Conservation (phyloP, 2,888 invertebrate species). For the Aplocera efformata region DNA sequence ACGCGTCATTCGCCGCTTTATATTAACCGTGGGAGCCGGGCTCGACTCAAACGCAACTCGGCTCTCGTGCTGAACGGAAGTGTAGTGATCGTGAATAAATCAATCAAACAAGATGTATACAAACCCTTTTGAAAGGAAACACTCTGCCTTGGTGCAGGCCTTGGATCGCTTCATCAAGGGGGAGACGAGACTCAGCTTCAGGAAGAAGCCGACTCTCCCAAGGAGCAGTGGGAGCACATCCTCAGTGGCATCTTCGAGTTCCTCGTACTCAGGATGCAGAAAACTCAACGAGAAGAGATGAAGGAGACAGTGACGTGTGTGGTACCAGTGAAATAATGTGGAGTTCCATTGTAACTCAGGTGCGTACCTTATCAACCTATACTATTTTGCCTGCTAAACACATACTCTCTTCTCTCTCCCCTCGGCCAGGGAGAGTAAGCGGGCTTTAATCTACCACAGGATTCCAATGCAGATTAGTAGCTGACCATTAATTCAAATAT, state of each 20-base stretch:
- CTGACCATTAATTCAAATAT: too few relatives aligned
- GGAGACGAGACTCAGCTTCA: constrained; percentile 64
- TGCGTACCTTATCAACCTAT: constrained; percentile 40
- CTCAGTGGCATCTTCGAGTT: constrained; percentile 47
- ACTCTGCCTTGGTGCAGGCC: constrained; percentile 83
- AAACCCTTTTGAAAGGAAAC: constrained; percentile 85
- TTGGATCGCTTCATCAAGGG: constrained; percentile 81
- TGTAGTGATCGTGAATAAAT: constrained; percentile 27
- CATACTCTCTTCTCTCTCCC: too few relatives aligned
- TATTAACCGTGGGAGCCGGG: constrained; percentile 46
- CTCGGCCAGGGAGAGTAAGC: too few relatives aligned
- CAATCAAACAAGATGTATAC: constrained; percentile 78
- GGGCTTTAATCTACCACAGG: too few relatives aligned
- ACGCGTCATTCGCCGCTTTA: constrained; percentile 35
- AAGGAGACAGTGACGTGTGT: constrained; percentile 42
- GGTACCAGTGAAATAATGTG: constrained; percentile 55
- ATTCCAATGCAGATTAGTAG: too few relatives aligned
- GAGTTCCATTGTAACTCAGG: constrained; percentile 48
- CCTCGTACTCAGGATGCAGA: constrained; percentile 32
- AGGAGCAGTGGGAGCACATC: constrained; percentile 56
- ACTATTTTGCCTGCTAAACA: background rate
- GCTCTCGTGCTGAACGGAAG: constrained; percentile 44
- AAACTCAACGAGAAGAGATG: constrained; percentile 60
- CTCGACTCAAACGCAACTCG: constrained; percentile 37
- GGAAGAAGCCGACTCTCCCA: constrained; percentile 51